These are phyloP conservation scores for Apis mellifera DNA, from an alignment of 1,140 invertebrate genomes.

Conservation along the genomic window DNA sequence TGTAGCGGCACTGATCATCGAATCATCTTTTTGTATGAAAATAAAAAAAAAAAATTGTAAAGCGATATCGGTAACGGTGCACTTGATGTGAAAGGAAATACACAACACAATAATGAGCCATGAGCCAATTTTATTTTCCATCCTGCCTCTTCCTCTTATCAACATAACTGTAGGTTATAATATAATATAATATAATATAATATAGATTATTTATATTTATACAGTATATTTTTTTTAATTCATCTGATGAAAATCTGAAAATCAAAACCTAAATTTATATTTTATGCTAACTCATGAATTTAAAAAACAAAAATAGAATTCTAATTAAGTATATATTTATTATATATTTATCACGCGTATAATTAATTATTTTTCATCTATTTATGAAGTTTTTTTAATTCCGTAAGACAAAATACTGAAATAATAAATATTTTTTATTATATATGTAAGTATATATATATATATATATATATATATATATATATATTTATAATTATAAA, in stretches of 20 bases:
- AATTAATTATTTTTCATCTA: background rate
- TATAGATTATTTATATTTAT: background rate
- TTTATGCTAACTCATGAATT: background rate
- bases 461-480: background rate
- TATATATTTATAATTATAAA: background rate
- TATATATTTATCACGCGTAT: background rate
- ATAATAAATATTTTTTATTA: background rate
- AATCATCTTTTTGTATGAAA: constrained; percentile 62
- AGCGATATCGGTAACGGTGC: constrained; percentile 66
- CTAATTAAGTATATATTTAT: too few species aligned
- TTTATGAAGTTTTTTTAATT: background rate
- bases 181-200: too few species aligned
- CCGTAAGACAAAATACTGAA: background rate
- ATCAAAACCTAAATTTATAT: background rate
- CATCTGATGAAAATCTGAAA: background rate
- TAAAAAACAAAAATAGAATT: background rate
- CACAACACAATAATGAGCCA: constrained; percentile 60
- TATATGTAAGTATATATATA: background rate
- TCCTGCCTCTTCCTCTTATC: background rate
- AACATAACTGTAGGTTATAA: background rate
- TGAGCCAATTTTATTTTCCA: constrained; percentile 19
- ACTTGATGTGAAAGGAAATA: constrained; percentile 70
- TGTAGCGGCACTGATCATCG: constrained; percentile 43
- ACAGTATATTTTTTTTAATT: constrained; percentile 11
- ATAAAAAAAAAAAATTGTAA: constrained; percentile 48